phyloP scores from a whole-genome alignment of 1,140 invertebrate species.

The Plectus sambesii region DNA sequence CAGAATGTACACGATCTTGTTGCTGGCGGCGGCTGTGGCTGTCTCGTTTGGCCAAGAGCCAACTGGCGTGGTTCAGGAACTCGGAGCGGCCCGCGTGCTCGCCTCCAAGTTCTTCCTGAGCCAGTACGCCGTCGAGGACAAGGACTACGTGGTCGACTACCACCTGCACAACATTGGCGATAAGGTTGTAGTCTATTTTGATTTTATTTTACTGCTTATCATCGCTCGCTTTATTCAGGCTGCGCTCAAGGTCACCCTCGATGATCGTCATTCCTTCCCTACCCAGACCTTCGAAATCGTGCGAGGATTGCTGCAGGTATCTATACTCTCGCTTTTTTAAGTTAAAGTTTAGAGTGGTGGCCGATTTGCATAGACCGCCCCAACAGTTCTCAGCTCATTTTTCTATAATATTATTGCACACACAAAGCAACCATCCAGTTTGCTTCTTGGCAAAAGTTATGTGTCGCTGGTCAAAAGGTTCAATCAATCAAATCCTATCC shows the following conservation, averaged over 20 bases:
- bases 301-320: constrained; percentile 39
- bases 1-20: too few species aligned
- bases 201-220: constrained; percentile 3
- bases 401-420: too few species aligned
- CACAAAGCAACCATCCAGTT: too few species aligned
- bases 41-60: constrained; percentile 18
- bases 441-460: too few species aligned
- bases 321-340: too few species aligned
- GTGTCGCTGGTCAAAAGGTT: too few species aligned
- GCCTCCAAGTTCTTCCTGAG: constrained; percentile 64
- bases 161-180: constrained; percentile 54
- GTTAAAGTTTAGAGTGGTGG: too few species aligned
- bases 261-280: constrained; percentile 43
- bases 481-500: too few species aligned
- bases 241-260: constrained; percentile 39
- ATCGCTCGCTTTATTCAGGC: too few species aligned
- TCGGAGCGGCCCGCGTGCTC: constrained; percentile 48
- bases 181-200: constrained; percentile 47
- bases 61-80: constrained; percentile 17
- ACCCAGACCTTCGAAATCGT: constrained; percentile 44
- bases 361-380: too few species aligned
- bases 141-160: constrained; percentile 85
- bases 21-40: constrained; percentile 3
- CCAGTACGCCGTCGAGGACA: constrained; percentile 92
- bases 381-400: too few species aligned